These are phyloP conservation scores for Pelobates fuscus DNA, from an alignment of 2,113 vertebrate species.

Conservation along the genomic window DNA sequence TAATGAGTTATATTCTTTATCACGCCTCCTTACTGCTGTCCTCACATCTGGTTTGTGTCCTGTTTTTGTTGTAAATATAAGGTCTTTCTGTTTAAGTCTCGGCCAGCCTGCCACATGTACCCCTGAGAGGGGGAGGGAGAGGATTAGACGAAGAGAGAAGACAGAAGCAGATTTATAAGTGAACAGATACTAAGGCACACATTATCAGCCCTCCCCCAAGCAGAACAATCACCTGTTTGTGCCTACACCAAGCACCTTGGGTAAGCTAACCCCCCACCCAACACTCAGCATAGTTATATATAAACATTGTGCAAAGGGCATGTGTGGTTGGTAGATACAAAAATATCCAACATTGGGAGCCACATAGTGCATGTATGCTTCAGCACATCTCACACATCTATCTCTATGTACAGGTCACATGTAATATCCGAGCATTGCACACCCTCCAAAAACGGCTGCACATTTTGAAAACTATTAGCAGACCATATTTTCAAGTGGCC, in stretches of 20 bases:
- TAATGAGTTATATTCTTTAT: neutral
- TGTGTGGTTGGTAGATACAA: no score
- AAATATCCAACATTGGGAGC: no score
- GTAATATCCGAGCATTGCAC: no score
- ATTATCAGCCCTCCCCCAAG: neutral
- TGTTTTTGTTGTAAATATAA: conserved; percentile 27
- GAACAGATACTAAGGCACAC: conserved; percentile 10
- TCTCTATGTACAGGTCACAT: no score
- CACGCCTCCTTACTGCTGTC: neutral
- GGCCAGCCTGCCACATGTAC: conserved; percentile 12
- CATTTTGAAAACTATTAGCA: no score
- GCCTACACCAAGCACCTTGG: conserved; percentile 1
- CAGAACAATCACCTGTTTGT: conserved; percentile 45
- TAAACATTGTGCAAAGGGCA: neutral
- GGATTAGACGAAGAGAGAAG: conserved; percentile 23
- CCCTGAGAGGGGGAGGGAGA: conserved; percentile 27
- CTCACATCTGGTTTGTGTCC: conserved; percentile 23
- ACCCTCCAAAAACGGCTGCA: no score
- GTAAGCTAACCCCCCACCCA: neutral
- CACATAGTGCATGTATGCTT: no score
- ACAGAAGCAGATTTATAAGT: conserved; percentile 33
- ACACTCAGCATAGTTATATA: neutral
- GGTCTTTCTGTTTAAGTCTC: conserved; percentile 22
- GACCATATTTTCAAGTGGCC: no score
- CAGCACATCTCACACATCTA: no score